A percentile compares a stretch with the other conserved stretches of the same genome.
These are phyloP conservation scores for Synanceia verrucosa DNA, from an alignment of 2,797 vertebrate species.

Conservation along the genomic window DNA sequence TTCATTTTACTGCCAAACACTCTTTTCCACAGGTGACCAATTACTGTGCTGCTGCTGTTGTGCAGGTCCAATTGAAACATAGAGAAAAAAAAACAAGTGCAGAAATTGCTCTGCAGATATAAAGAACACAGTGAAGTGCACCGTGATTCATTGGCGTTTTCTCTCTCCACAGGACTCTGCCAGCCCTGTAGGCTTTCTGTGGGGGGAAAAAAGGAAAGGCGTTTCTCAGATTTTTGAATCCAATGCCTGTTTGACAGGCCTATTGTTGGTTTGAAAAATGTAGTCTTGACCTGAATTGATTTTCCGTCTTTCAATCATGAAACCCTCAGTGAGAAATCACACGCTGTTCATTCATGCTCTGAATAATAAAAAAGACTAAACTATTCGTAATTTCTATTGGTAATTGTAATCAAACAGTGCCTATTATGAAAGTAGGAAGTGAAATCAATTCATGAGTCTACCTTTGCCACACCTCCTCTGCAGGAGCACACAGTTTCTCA, in stretches of 20 bases:
- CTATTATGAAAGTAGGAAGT: not conserved
- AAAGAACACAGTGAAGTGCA: conserved; percentile 22
- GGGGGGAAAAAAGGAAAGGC: not conserved
- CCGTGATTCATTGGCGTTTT: conserved; percentile 16
- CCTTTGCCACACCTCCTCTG: not conserved
- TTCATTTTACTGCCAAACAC: not conserved
- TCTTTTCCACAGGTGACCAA: conserved; percentile 28
- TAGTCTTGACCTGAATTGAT: conserved; percentile 15
- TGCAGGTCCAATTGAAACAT: conserved; percentile 15
- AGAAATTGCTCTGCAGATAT: conserved; percentile 34
- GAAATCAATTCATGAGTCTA: not conserved
- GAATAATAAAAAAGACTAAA: conserved; percentile 17
- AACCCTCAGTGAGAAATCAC: conserved; percentile 12
- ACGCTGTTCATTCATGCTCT: conserved; percentile 10
- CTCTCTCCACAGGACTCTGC: conserved; percentile 7
- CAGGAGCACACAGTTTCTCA: not conserved
- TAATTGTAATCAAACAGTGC: conserved; percentile 14
- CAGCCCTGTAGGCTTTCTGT: conserved; percentile 10
- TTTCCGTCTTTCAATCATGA: conserved; percentile 16
- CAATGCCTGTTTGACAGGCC: conserved; percentile 17
- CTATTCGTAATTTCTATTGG: not conserved
- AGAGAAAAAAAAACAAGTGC: not conserved
- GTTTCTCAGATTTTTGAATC: conserved; percentile 11
- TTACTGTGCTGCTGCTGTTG: conserved; percentile 12
- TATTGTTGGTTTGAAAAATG: conserved; percentile 11